Conservation (phyloP, 2,113 vertebrate species). For the Pelecanus crispus region DNA sequence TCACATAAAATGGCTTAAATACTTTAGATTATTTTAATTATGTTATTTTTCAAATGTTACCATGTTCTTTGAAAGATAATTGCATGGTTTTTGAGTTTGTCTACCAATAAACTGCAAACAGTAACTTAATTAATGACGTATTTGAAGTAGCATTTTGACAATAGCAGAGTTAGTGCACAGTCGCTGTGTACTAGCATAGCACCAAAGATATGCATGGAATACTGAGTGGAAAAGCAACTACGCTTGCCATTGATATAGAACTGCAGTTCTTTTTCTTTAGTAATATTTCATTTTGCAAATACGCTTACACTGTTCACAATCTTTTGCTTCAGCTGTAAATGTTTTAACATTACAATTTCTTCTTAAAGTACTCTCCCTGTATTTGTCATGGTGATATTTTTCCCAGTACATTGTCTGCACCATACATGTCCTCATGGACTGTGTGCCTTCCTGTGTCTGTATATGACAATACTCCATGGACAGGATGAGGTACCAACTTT, state of each 20-base stretch:
- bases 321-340: slow-evolving; percentile 46
- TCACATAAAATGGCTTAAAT: background rate
- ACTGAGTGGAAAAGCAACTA: slow-evolving; percentile 78
- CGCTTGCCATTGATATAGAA: slow-evolving; percentile 93
- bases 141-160: slow-evolving; percentile 47
- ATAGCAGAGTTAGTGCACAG: slow-evolving; percentile 34
- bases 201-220: slow-evolving; percentile 65
- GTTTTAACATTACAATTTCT: slow-evolving; percentile 30
- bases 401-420: background rate
- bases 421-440: background rate
- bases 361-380: slow-evolving; percentile 4
- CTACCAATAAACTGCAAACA: slow-evolving; percentile 33
- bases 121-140: slow-evolving; percentile 52
- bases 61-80: background rate
- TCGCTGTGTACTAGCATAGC: slow-evolving; percentile 65
- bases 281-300: slow-evolving; percentile 35
- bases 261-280: slow-evolving; percentile 70
- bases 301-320: background rate
- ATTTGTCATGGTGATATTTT: background rate
- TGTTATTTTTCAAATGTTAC: background rate
- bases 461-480: background rate
- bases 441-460: background rate
- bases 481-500: background rate
- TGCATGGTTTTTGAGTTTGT: slow-evolving; percentile 58
- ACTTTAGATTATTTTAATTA: slow-evolving; percentile 6